Evolutionary conservation across 2,113 vertebrate species (phyloP).

Genomic region (Grantiella picta): DNA sequence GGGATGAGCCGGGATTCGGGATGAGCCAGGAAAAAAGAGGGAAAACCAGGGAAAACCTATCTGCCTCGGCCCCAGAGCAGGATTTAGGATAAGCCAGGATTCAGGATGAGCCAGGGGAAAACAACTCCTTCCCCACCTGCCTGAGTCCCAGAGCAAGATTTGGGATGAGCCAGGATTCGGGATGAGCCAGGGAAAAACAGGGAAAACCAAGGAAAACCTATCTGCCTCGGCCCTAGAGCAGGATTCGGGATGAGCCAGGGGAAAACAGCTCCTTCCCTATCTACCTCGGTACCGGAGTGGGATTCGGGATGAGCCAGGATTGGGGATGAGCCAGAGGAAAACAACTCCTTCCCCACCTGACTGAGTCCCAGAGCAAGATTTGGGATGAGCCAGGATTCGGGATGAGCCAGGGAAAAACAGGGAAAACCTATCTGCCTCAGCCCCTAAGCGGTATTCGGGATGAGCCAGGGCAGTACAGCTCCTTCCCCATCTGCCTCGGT

Average conservation of each 20-base stretch:
- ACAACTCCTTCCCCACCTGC: too few species aligned
- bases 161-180: too few species aligned
- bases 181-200: background rate
- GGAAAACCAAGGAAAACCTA: too few species aligned
- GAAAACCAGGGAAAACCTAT: too few species aligned
- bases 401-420: accelerated
- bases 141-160: too few species aligned
- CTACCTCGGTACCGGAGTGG: too few species aligned
- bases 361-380: background rate
- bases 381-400: background rate
- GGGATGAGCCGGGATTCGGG: accelerated
- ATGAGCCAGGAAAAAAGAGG: background rate
- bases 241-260: background rate
- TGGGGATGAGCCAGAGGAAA: background rate
- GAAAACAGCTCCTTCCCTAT: too few species aligned
- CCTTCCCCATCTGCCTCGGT: too few species aligned
- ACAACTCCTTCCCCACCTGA: too few species aligned
- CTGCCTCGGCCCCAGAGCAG: background rate
- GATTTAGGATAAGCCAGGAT: background rate
- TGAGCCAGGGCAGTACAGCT: accelerated
- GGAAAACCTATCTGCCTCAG: too few species aligned
- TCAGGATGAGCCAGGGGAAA: background rate
- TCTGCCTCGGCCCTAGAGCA: background rate
- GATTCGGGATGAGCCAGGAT: background rate
- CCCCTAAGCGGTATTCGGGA: background rate